phyloP scores from a whole-genome alignment of 2,113 vertebrate species.

The Bothrops jararaca region DNA sequence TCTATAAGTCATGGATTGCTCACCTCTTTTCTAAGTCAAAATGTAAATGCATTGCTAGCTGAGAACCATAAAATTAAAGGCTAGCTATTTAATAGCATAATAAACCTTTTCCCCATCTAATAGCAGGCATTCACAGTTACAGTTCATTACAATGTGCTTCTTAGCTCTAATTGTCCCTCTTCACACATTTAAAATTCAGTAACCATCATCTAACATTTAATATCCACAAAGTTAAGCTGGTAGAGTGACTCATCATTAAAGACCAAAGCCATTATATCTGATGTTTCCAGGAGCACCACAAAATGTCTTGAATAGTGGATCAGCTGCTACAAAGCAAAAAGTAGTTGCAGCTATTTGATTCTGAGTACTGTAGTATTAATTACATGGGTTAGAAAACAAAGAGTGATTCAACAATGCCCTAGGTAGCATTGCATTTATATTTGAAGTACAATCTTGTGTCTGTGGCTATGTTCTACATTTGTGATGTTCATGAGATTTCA shows the following conservation, averaged over 20 bases:
- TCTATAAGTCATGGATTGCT: background rate
- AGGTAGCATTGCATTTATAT: background rate
- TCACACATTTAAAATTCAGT: background rate
- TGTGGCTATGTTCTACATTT: background rate
- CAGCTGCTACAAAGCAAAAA: background rate
- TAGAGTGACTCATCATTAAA: background rate
- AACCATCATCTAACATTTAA: background rate
- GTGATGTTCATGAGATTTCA: background rate
- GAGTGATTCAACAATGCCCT: background rate
- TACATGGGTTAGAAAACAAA: background rate
- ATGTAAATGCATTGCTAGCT: background rate
- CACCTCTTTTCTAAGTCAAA: background rate
- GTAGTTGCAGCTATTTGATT: background rate
- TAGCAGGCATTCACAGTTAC: background rate
- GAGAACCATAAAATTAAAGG: conserved; percentile 4
- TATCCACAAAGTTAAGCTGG: background rate
- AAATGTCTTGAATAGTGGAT: background rate
- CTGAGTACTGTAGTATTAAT: background rate
- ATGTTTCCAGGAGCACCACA: background rate
- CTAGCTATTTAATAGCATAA: background rate
- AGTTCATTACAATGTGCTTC: background rate
- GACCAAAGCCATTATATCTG: background rate
- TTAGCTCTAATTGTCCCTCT: background rate
- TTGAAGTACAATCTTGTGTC: background rate
- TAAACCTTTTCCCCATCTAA: background rate